Evolutionary conservation across 2,888 invertebrate species (phyloP), one percentile per base, ranked within the genome.

Genomic region (Amiota mariae): DNA sequence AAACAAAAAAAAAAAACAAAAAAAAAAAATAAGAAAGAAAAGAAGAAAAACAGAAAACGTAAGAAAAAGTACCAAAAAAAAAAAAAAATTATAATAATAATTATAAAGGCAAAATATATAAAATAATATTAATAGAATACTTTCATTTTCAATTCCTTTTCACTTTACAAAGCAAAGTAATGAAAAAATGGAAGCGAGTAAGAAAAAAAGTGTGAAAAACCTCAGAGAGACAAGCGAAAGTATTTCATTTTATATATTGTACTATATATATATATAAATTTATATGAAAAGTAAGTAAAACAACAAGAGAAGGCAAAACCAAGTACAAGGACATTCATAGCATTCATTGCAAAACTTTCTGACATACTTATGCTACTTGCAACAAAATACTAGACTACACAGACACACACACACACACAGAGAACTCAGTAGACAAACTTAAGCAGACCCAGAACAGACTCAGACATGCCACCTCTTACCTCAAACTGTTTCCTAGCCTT

Each of bases 301-400:
- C 15, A 54, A 59, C 12, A 61, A 61, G 57, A 59, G 6, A 54
- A 68, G 54, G 46, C 59, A 71, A 48, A 66, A 56, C 46, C 72
- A 84, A 84, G 84, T 86, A 78, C 83, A 83, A 83, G 86, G 86
- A 84, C 84, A 86, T 77, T 80, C 77, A 77, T 77, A 77, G 74
- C 79, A 77, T 77, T 80, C 77, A 77, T 77, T 79, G 74, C 79
- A 77, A 85, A 86, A 86, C 86, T 85, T 86, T 76, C 84, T 86
- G 84, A 86, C 84, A 84, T 86, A 84, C 85, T 84, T 86, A 77
- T 78, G 11, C 61, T 75, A 80, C 83, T 80, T 76, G 24, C 36
- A 36, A 20, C 59, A 83, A 82, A 80, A 70, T 15, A 82, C 82
- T 85, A 83, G 85, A 83, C 83, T 36, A 85, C 79, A 77, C 80